Evolutionary conservation across 2,113 vertebrate genomes (phyloP).

Genomic region (Austrofundulus limnaeus): DNA sequence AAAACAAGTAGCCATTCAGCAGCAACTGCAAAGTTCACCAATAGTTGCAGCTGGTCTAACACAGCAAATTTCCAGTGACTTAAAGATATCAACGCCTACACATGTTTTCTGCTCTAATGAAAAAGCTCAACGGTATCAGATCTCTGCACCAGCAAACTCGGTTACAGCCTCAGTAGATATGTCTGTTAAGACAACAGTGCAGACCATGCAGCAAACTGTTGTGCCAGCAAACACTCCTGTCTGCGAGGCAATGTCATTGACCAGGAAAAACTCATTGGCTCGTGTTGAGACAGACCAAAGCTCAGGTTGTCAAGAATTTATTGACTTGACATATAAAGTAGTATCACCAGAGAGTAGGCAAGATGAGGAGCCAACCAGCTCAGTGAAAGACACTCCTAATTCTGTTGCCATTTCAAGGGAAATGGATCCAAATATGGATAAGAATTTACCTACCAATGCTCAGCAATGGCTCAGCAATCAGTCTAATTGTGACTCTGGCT

Average conservation of each 20-base stretch:
- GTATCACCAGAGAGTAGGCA: conserved; percentile 7
- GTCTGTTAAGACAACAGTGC: conserved; percentile 55
- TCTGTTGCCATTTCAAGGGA: conserved; percentile 12
- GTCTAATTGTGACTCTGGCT: conserved; percentile 10
- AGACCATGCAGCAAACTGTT: conserved; percentile 10
- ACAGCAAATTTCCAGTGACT: conserved; percentile 12
- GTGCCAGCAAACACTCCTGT: conserved; percentile 18
- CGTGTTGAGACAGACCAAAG: conserved; percentile 25
- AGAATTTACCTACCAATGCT: conserved; percentile 13
- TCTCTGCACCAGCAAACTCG: conserved; percentile 68
- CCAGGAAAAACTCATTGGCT: conserved; percentile 45
- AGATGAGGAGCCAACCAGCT: conserved; percentile 44
- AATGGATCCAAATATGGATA: conserved; percentile 13
- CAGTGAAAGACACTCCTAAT: conserved; percentile 56
- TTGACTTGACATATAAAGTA: conserved; percentile 56
- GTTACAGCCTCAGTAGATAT: conserved; percentile 70
- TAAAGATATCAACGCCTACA: conserved; percentile 21
- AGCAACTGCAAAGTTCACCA: conserved; percentile 10
- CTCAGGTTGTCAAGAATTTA: conserved; percentile 27
- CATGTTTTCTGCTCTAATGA: conserved; percentile 12
- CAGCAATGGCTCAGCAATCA: conserved; percentile 7
- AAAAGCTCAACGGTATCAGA: conserved; percentile 30
- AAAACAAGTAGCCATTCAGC: conserved; percentile 18
- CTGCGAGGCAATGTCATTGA: conserved; percentile 59
- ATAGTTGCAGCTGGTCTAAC: background rate